phyloP scores from a whole-genome alignment of 2,888 invertebrate genomes.

The Macrophya alboannulata region DNA sequence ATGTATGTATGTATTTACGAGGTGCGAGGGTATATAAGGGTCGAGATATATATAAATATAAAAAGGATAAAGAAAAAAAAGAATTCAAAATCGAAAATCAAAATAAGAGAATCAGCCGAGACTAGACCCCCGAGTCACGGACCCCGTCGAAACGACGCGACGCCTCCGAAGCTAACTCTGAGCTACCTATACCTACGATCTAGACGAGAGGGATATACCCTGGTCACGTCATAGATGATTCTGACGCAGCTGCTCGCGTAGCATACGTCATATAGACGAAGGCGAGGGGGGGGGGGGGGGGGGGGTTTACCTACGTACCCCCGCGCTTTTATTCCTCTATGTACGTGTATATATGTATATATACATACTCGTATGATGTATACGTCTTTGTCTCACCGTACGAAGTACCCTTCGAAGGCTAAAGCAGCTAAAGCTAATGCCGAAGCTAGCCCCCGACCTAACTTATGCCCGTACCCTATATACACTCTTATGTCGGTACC shows the following conservation, averaged over 20 bases:
- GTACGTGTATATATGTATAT: no score
- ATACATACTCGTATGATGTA: no score
- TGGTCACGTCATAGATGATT: conserved; percentile 71
- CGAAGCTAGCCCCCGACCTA: neutral
- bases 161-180: no score
- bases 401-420: conserved; percentile 73
- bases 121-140: no score
- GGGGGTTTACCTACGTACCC: neutral
- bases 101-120: neutral
- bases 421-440: neutral
- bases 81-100: conserved; percentile 19
- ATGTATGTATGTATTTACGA: no score
- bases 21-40: no score
- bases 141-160: no score
- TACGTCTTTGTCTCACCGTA: conserved; percentile 79
- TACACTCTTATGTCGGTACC: neutral
- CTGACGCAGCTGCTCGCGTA: conserved; percentile 78
- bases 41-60: no score
- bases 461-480: neutral
- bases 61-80: no score
- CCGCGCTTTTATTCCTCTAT: conserved; percentile 29
- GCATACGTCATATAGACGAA: conserved; percentile 74
- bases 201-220: conserved; percentile 62
- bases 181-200: neutral
- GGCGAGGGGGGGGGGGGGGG: neutral